phyloP scores from a whole-genome alignment of 2,888 invertebrate species.

The Junonia oenone region DNA sequence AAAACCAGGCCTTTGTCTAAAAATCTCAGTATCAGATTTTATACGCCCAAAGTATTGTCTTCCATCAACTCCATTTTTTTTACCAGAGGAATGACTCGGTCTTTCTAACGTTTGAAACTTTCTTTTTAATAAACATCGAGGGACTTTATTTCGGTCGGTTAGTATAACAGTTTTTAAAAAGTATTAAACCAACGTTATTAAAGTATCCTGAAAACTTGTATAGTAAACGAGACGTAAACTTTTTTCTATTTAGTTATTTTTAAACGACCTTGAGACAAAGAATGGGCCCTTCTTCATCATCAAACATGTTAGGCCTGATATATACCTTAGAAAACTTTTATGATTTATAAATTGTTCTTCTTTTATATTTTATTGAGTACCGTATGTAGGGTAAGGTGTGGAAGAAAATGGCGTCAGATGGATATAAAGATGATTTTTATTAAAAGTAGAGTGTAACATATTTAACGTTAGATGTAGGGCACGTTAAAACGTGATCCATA shows the following conservation, averaged over 20 bases:
- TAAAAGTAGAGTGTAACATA: background rate
- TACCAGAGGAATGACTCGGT: no score
- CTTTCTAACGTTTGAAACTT: background rate
- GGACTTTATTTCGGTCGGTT: background rate
- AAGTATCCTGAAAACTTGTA: background rate
- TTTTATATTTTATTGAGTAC: no score
- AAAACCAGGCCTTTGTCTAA: no score
- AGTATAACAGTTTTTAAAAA: background rate
- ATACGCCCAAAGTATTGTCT: no score
- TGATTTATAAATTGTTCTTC: no score
- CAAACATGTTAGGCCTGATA: no score
- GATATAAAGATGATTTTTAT: background rate
- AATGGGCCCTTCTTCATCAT: background rate
- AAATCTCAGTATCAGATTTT: no score
- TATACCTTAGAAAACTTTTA: no score
- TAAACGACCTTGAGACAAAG: background rate
- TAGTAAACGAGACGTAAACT: background rate
- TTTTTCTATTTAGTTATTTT: background rate
- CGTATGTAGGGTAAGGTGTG: no score
- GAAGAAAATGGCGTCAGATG: background rate
- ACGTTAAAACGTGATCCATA: conserved; percentile 10
- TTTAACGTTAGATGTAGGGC: conserved; percentile 5
- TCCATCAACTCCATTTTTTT: no score
- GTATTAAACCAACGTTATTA: background rate
- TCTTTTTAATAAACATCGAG: background rate